phyloP scores from a whole-genome alignment of 2,797 vertebrate species.

The Furcifer pardalis region DNA sequence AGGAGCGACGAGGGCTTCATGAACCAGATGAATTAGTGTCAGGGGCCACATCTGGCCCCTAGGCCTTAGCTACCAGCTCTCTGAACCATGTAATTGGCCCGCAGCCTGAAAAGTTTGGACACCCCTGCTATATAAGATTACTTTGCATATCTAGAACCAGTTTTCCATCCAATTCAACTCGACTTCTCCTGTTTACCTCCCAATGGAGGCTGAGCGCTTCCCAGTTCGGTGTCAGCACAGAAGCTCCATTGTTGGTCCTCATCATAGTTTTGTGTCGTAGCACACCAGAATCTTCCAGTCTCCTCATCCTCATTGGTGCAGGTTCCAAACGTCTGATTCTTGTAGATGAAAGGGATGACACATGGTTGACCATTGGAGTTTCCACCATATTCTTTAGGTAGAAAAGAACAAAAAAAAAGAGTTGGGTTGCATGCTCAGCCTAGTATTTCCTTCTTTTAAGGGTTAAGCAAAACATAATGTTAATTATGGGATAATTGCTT shows the following conservation, averaged over 20 bases:
- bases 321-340: background rate
- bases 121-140: too few relatives aligned
- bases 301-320: background rate
- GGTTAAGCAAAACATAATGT: background rate
- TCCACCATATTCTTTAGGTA: constrained; percentile 10
- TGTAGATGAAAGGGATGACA: background rate
- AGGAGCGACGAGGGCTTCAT: too few relatives aligned
- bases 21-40: too few relatives aligned
- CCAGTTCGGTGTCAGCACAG: background rate
- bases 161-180: background rate
- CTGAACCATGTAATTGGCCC: too few relatives aligned
- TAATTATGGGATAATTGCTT: background rate
- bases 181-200: background rate
- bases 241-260: background rate
- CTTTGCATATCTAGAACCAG: background rate
- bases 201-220: background rate
- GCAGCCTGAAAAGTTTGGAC: too few relatives aligned
- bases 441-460: background rate
- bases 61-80: too few relatives aligned
- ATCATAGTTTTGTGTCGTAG: constrained; percentile 13
- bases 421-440: background rate
- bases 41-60: too few relatives aligned
- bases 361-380: background rate
- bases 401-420: background rate
- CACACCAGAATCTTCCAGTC: constrained; percentile 11